phyloP scores from a whole-genome alignment of 1,140 invertebrate species.

The Drosophila aff. region DNA sequence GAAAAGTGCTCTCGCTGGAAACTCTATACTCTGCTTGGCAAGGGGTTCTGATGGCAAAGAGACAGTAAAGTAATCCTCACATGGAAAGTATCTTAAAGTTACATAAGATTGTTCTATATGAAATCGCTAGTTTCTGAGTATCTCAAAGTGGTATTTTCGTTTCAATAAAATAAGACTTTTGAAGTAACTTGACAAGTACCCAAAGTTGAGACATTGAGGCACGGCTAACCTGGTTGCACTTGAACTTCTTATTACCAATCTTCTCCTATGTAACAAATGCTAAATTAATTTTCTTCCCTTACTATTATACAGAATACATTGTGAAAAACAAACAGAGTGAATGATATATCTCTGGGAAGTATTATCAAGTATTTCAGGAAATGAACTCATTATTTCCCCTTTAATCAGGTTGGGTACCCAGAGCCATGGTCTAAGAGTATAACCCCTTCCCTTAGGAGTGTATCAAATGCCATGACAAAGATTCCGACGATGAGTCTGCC shows the following conservation, averaged over 20 bases:
- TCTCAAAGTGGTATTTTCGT: too few relatives aligned
- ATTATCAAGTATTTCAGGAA: not conserved
- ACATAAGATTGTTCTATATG: not conserved
- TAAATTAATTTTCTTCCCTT: too few relatives aligned
- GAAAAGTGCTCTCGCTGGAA: slow-evolving; percentile 5
- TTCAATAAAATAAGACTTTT: too few relatives aligned
- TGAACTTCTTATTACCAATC: too few relatives aligned
- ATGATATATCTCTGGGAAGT: not conserved
- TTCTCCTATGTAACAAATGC: too few relatives aligned
- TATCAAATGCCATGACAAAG: slow-evolving; percentile 51
- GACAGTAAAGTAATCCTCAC: slow-evolving; percentile 4
- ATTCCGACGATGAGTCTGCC: slow-evolving; percentile 46
- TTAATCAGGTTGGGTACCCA: not conserved
- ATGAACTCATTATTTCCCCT: not conserved
- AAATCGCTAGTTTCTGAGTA: too few relatives aligned
- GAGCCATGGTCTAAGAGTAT: not conserved
- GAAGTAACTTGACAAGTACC: too few relatives aligned
- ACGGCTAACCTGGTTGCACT: too few relatives aligned
- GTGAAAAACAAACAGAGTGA: not conserved
- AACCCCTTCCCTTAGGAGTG: slow-evolving; percentile 11
- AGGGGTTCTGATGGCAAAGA: too few relatives aligned
- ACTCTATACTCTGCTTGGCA: slow-evolving; percentile 30
- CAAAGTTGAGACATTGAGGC: too few relatives aligned
- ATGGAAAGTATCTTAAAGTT: slow-evolving; percentile 3
- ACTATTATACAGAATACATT: too few relatives aligned